A percentile compares a stretch with the other conserved stretches of the same genome.
phyloP scores from a whole-genome alignment of 2,113 vertebrate species.

The Protobothrops mucrosquamatus region DNA sequence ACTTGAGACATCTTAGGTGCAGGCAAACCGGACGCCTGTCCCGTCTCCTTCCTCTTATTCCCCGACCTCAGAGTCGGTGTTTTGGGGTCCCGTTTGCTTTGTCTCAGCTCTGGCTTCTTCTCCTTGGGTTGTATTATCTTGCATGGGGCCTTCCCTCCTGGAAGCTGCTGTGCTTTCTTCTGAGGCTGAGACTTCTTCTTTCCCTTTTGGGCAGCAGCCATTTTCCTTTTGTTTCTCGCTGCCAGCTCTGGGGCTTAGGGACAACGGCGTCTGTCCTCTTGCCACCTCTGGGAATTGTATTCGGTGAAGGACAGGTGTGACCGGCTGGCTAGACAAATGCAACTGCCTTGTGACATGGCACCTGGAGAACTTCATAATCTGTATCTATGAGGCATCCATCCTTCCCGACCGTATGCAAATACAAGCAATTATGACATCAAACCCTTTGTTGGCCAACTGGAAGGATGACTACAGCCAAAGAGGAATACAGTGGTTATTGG shows the following conservation, averaged over 20 bases:
- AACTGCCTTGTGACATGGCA: not conserved
- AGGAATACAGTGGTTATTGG: not conserved
- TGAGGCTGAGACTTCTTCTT: not conserved
- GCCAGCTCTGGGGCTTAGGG: not conserved
- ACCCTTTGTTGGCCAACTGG: not conserved
- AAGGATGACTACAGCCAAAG: not conserved
- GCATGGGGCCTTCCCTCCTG: not conserved
- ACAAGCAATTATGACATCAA: not conserved
- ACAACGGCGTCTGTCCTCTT: not conserved
- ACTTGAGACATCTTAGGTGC: not conserved
- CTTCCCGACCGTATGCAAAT: slow-evolving; percentile 3
- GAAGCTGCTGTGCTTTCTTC: not conserved
- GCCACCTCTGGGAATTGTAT: not conserved
- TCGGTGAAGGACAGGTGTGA: not conserved
- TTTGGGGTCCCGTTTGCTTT: not conserved
- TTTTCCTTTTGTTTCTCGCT: not conserved
- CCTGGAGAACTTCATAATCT: not conserved
- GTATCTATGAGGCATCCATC: not conserved
- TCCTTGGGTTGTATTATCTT: not conserved
- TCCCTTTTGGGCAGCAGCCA: not conserved
- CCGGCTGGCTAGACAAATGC: not conserved
- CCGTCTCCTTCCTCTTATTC: not conserved
- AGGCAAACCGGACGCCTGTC: not conserved
- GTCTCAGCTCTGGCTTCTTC: not conserved
- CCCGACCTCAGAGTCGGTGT: not conserved